Conservation (phyloP, 2,888 invertebrate genomes). For the Folsomia candida region DNA sequence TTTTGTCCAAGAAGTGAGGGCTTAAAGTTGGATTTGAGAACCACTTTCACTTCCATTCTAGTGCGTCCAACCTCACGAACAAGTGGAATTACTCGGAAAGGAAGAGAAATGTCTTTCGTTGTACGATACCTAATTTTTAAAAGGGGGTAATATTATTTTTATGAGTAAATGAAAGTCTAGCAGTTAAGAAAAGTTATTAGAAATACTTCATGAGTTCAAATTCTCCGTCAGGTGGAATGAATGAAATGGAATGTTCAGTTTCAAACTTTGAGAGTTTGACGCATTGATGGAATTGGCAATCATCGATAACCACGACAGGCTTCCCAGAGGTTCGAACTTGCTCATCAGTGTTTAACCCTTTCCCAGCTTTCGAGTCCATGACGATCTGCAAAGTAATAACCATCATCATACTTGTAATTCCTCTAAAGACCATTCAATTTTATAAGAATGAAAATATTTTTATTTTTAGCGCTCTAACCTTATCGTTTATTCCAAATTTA, state of each 20-base stretch:
- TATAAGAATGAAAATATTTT: too few relatives aligned
- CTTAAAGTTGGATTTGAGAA: constrained; percentile 98
- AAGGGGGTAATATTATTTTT: not conserved
- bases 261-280: constrained; percentile 99
- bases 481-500: constrained; percentile 64
- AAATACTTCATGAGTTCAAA: constrained; percentile 94
- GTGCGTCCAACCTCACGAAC: constrained; percentile 97
- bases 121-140: constrained; percentile 95
- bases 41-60: constrained; percentile 98
- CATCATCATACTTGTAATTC: constrained; percentile 93
- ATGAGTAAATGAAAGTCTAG: not conserved
- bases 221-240: constrained; percentile 99
- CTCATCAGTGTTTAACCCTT: constrained; percentile 69
- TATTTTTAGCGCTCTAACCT: too few relatives aligned
- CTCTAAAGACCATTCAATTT: too few relatives aligned
- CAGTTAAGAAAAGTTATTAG: not conserved
- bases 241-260: constrained; percentile 99
- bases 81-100: constrained; percentile 97
- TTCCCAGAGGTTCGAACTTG: constrained; percentile 74
- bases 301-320: constrained; percentile 99
- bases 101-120: constrained; percentile 98
- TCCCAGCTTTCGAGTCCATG: constrained; percentile 85
- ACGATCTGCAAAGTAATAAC: too few relatives aligned
- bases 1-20: constrained; percentile 96
- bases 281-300: constrained; percentile 99